These are phyloP conservation scores for Dipodomys ordii DNA, from an alignment of 2,113 vertebrate genomes.

Conservation along the genomic window DNA sequence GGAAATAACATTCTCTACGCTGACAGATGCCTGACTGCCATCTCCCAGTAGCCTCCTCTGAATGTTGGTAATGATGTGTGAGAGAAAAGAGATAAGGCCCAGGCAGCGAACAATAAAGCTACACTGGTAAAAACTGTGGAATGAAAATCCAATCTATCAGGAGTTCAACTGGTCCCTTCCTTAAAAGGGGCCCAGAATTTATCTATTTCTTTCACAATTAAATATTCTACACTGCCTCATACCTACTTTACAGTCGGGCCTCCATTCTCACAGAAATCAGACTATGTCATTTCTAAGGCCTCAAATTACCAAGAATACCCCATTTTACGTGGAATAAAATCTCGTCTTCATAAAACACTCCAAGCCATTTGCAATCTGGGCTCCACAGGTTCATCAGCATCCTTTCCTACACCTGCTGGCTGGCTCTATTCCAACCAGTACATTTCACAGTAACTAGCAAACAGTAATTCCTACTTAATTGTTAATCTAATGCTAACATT, in stretches of 20 bases:
- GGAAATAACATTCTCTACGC: not conserved
- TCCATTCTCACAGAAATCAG: too few species aligned
- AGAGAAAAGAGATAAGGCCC: too few species aligned
- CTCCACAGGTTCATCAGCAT: not conserved
- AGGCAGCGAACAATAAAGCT: too few species aligned
- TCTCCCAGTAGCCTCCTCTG: not conserved
- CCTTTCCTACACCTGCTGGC: not conserved
- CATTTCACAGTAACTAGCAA: not conserved
- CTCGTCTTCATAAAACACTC: not conserved
- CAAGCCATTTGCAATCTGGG: not conserved
- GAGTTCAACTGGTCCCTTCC: not conserved
- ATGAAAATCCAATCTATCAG: not conserved
- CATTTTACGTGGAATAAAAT: not conserved
- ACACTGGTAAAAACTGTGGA: too few species aligned
- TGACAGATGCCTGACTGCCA: not conserved
- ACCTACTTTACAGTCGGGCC: not conserved
- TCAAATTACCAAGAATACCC: not conserved
- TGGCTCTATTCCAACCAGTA: not conserved
- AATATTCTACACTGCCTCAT: not conserved
- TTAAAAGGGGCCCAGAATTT: not conserved
- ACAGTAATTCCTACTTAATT: too few species aligned
- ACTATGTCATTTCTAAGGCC: not conserved
- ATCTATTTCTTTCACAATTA: not conserved
- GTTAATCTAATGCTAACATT: too few species aligned
- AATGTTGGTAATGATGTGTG: not conserved